These are phyloP conservation scores for Tridacna gigas DNA, from an alignment of 2,888 invertebrate species.

Conservation along the genomic window DNA sequence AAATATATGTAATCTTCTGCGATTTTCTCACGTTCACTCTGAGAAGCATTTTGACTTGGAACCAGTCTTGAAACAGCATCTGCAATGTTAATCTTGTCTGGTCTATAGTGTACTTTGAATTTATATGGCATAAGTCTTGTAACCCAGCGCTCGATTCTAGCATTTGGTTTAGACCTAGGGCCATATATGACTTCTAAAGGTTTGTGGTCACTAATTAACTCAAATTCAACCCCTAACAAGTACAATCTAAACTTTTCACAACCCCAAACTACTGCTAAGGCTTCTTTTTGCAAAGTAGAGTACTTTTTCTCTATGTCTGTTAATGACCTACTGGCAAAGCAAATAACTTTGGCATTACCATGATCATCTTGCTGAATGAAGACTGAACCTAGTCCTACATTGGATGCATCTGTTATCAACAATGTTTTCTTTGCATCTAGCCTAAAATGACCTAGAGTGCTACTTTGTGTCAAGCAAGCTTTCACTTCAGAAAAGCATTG, in stretches of 20 bases:
- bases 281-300: conserved; percentile 47
- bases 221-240: conserved; percentile 37
- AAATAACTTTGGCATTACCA: conserved; percentile 36
- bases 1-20: conserved; percentile 38
- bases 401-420: conserved; percentile 42
- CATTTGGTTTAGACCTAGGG: conserved; percentile 65
- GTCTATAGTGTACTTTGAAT: conserved; percentile 46
- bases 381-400: conserved; percentile 48
- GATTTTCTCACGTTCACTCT: neutral
- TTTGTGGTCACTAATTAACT: conserved; percentile 28
- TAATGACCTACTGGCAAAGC: conserved; percentile 51
- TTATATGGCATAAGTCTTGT: conserved; percentile 63
- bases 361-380: conserved; percentile 47
- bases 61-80: conserved; percentile 46
- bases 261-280: conserved; percentile 64
- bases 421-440: neutral
- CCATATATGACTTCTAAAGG: conserved; percentile 65
- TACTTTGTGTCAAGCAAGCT: too few relatives aligned
- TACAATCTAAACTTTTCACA: conserved; percentile 61
- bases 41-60: neutral
- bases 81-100: conserved; percentile 47
- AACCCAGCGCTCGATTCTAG: conserved; percentile 70
- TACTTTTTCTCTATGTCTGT: conserved; percentile 48
- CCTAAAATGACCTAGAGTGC: conserved; percentile 13
- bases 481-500: conserved; percentile 35